Percentiles rank a stretch among this genome's conserved stretches.
phyloP scores from a whole-genome alignment of 2,113 vertebrate species.

The Zootoca vivipara region DNA sequence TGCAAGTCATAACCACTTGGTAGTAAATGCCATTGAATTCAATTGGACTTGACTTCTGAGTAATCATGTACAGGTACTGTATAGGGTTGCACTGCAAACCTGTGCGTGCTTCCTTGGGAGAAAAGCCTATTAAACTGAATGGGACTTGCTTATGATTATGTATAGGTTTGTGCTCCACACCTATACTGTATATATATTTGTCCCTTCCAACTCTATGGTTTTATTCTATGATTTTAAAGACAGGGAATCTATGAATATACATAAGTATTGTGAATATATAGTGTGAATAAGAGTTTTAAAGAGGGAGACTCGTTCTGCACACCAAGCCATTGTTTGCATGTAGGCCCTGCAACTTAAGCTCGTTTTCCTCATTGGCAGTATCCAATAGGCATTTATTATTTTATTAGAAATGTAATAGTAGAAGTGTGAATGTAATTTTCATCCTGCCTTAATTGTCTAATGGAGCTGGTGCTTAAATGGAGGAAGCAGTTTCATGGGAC shows the following conservation, averaged over 20 bases:
- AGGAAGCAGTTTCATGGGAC: background rate
- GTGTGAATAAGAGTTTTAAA: background rate
- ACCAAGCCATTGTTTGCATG: background rate
- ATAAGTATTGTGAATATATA: background rate
- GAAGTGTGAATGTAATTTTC: background rate
- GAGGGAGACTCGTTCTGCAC: background rate
- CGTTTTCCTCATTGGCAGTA: background rate
- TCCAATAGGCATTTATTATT: background rate
- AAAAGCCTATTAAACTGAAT: background rate
- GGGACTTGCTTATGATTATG: background rate
- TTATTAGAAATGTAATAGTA: background rate
- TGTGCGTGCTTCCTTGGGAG: background rate
- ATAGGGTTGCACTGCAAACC: background rate
- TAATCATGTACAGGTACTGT: too few species aligned
- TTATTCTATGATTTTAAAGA: background rate
- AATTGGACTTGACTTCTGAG: too few species aligned
- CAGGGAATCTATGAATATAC: background rate
- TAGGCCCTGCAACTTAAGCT: background rate
- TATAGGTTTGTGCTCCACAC: background rate
- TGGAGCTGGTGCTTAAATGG: slow-evolving; percentile 21
- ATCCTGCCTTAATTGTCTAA: background rate
- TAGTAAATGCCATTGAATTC: background rate
- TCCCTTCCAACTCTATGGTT: too few species aligned
- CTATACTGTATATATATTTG: too few species aligned
- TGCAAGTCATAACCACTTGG: background rate